Base-by-base conservation (phyloP, 2,888 invertebrate species). In the Patella pellucida region DNA sequence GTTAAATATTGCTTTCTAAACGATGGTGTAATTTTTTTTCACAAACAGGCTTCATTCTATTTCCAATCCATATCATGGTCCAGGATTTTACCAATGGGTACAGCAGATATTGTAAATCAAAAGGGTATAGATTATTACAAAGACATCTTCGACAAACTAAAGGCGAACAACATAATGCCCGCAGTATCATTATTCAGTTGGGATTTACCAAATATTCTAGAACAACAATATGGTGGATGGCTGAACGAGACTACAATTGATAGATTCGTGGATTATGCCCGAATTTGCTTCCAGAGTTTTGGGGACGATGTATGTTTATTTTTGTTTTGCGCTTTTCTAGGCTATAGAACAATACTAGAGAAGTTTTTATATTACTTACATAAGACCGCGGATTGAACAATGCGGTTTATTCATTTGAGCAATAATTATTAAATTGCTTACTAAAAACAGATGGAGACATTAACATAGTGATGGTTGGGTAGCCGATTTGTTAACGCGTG, bases 81-180 rank as follows among this genome's bases (percentile, higher is more conserved):
- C 0, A 92, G 96, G 72, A 92, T 96, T 72, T 90, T 95, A 78
- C 95, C 95, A 0, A 93, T 92, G 11, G 95, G 85, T 27, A 80
- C 81, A 3, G 73, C 75, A 4, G 69, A 31, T 50, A 23, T 41
- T 19, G 52, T 95, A 50, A 96, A 95, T 87, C 91, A 92, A 67
- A 92, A 93, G 9, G 96, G 95, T 31, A 92, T 96, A n/a, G 91
- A 93, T 75, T 95, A 95, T 90, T 96, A 96, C 89, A 94, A 93
- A 85, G 93, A 94, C 82, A 90, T 96, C 69, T 94, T 96, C 75
- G 92, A 95, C 84, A 94, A 94, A 83, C 92, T 96, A 7, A 79
- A 94, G 12, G 91, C 90, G 0, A 91, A 92, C 23, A 79, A 92
- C 9, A 94, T 95, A 75, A 88, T 90, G 71, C 94, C 95, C 15